phyloP scores from a whole-genome alignment of 2,797 vertebrate species.

The Malurus leucopterus region DNA sequence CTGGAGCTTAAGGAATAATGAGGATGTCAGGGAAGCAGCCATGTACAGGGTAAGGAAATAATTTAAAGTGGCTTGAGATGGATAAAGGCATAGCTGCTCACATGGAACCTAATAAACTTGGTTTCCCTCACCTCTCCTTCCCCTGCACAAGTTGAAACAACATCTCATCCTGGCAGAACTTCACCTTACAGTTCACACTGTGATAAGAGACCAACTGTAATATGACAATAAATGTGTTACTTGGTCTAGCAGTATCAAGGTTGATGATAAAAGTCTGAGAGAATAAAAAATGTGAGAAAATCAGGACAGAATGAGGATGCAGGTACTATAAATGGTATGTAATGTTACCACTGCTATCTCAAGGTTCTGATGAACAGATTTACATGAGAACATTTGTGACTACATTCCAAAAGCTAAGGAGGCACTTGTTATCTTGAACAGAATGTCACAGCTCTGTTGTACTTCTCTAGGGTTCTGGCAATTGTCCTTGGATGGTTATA shows the following conservation, averaged over 20 bases:
- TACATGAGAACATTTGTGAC: background rate
- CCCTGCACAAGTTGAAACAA: background rate
- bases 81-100: background rate
- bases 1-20: background rate
- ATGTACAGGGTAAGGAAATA: background rate
- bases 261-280: background rate
- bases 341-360: background rate
- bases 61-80: background rate
- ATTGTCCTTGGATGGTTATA: background rate
- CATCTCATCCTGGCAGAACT: background rate
- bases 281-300: background rate
- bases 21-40: background rate
- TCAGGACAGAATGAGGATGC: background rate
- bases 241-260: background rate
- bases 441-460: background rate
- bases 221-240: background rate
- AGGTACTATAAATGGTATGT: background rate
- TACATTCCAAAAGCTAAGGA: background rate
- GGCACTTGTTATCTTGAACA: background rate
- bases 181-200: background rate
- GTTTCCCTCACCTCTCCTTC: background rate
- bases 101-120: background rate
- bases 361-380: background rate
- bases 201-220: background rate
- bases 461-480: background rate